Evolutionary conservation across 2,113 vertebrate genomes (phyloP).

Genomic region (Hemicordylus capensis): DNA sequence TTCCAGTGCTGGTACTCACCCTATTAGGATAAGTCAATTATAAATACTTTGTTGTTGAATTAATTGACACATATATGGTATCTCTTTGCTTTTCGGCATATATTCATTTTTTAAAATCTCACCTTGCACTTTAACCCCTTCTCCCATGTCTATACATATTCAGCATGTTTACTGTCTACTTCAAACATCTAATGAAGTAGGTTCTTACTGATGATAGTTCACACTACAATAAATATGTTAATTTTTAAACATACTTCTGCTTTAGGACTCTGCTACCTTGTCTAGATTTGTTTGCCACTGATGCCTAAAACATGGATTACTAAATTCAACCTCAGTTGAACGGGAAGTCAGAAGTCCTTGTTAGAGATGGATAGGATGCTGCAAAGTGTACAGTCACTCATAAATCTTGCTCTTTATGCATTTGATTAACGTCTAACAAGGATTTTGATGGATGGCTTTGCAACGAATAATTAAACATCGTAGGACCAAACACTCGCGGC

Average conservation of each 20-base stretch:
- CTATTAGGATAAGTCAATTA: not conserved
- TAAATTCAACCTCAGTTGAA: not conserved
- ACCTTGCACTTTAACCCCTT: not conserved
- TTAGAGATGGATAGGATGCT: constrained; percentile 49
- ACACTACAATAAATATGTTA: not conserved
- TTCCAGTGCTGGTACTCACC: not conserved
- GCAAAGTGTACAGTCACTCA: constrained; percentile 39
- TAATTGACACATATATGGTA: not conserved
- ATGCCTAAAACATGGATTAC: not conserved
- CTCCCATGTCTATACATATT: not conserved
- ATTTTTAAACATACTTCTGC: not conserved
- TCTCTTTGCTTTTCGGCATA: not conserved
- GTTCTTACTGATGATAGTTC: not conserved
- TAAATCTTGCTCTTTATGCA: constrained; percentile 41
- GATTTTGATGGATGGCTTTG: constrained; percentile 47
- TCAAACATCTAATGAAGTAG: not conserved
- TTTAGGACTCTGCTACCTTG: not conserved
- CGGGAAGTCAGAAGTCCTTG: constrained; percentile 26
- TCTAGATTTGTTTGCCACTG: not conserved
- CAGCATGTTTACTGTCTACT: not conserved
- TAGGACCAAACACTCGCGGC: constrained; percentile 22
- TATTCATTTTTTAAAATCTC: not conserved
- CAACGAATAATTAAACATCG: constrained; percentile 44
- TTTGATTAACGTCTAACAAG: constrained; percentile 49
- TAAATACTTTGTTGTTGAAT: not conserved